phyloP scores from a whole-genome alignment of 2,888 invertebrate species.

The Phaonia tiefii region DNA sequence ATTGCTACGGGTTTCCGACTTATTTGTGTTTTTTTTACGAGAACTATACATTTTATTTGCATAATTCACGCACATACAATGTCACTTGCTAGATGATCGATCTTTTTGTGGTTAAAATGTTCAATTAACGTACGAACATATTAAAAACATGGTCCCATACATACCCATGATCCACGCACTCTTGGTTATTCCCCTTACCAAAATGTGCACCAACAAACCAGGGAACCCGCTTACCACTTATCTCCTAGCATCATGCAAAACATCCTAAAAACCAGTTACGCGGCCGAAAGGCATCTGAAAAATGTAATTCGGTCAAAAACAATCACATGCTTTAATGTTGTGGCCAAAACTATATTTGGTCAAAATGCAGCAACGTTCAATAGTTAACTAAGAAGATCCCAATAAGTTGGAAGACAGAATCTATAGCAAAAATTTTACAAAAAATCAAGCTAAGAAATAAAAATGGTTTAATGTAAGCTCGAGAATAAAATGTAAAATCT shows the following conservation, averaged over 20 bases:
- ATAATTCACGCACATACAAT: conserved; percentile 63
- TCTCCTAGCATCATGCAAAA: not conserved
- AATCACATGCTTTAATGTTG: conserved; percentile 56
- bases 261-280: not conserved
- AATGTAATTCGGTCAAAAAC: conserved; percentile 48
- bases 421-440: not conserved
- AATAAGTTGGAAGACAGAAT: not conserved
- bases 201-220: not conserved
- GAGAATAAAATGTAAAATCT: conserved; percentile 32
- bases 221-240: not conserved
- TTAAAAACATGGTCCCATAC: conserved; percentile 48
- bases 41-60: conserved; percentile 62
- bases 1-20: not conserved
- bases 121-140: conserved; percentile 63
- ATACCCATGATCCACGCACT: no score
- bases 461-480: conserved; percentile 35
- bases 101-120: conserved; percentile 67
- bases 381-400: conserved; percentile 41
- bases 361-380: conserved; percentile 26
- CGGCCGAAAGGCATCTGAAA: conserved; percentile 23
- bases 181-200: no score
- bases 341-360: conserved; percentile 57
- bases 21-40: not conserved
- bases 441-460: conserved; percentile 35
- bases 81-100: conserved; percentile 65